These are phyloP conservation scores for Australoheros facetus DNA, from an alignment of 2,797 vertebrate species.

Conservation along the genomic window DNA sequence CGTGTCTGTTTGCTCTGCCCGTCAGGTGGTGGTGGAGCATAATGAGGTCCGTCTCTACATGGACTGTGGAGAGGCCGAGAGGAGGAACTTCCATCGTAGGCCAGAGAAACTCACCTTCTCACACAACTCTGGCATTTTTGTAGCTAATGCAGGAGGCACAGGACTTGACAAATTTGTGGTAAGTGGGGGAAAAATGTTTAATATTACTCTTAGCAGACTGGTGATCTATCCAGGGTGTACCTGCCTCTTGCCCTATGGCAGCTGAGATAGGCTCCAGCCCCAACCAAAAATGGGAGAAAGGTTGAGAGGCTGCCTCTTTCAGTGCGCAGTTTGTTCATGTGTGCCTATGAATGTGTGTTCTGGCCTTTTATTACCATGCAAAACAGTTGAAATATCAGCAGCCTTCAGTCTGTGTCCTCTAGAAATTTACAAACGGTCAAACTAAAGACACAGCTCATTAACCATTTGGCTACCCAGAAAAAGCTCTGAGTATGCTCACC, in stretches of 20 bases:
- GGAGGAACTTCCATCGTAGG: slow-evolving; percentile 76
- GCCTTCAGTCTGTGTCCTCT: neutral
- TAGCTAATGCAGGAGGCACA: slow-evolving; percentile 88
- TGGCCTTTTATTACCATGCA: slow-evolving; percentile 25
- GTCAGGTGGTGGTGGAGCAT: slow-evolving; percentile 78
- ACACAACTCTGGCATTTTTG: slow-evolving; percentile 87
- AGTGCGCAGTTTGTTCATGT: neutral
- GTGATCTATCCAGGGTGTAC: too few species aligned
- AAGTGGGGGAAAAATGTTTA: slow-evolving; percentile 61
- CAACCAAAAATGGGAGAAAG: neutral
- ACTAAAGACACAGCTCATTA: too few species aligned
- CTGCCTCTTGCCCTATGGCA: too few species aligned
- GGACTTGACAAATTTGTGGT: slow-evolving; percentile 88
- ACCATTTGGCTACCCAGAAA: neutral
- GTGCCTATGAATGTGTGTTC: neutral
- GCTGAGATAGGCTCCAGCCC: too few species aligned
- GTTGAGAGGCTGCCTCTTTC: neutral
- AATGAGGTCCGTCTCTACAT: slow-evolving; percentile 83
- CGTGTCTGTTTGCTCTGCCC: neutral
- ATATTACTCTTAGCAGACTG: neutral
- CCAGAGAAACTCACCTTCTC: slow-evolving; percentile 80
- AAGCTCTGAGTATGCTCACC: neutral
- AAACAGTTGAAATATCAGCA: slow-evolving; percentile 2
- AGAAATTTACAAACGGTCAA: neutral
- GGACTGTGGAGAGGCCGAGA: slow-evolving; percentile 89